phyloP scores from a whole-genome alignment of 2,113 vertebrate genomes.

The Strix aluco region DNA sequence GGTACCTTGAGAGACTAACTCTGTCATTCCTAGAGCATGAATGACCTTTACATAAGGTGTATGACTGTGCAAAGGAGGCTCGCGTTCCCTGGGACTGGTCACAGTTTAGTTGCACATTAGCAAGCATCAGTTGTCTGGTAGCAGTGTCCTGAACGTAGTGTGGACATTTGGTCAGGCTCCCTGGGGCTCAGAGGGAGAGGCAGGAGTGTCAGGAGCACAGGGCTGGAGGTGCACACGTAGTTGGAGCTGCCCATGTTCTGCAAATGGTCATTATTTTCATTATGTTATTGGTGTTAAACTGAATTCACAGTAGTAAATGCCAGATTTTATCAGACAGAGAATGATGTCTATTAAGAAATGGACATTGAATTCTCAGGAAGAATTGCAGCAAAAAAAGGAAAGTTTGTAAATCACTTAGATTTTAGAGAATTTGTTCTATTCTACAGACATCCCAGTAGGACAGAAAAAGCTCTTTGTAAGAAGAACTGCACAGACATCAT shows the following conservation, averaged over 20 bases:
- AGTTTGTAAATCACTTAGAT: background rate
- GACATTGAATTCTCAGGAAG: background rate
- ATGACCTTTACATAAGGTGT: background rate
- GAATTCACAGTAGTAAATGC: background rate
- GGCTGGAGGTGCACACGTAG: accelerated
- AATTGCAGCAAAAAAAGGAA: background rate
- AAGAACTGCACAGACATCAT: background rate
- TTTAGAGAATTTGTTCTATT: background rate
- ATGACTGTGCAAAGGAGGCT: background rate
- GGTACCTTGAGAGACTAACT: background rate
- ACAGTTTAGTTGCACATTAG: background rate
- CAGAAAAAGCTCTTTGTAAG: background rate
- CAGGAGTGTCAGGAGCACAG: background rate
- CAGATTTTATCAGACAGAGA: background rate
- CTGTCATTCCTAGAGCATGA: background rate
- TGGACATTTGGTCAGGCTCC: background rate
- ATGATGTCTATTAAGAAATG: background rate
- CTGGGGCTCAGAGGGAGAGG: background rate
- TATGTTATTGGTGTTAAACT: background rate
- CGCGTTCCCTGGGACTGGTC: accelerated
- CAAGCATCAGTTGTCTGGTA: background rate
- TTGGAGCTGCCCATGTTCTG: background rate
- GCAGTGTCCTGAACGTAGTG: background rate
- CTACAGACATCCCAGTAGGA: background rate
- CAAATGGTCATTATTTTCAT: background rate